These are phyloP conservation scores for Pogonocichla stellata DNA, from an alignment of 2,113 vertebrate species.

Conservation along the genomic window DNA sequence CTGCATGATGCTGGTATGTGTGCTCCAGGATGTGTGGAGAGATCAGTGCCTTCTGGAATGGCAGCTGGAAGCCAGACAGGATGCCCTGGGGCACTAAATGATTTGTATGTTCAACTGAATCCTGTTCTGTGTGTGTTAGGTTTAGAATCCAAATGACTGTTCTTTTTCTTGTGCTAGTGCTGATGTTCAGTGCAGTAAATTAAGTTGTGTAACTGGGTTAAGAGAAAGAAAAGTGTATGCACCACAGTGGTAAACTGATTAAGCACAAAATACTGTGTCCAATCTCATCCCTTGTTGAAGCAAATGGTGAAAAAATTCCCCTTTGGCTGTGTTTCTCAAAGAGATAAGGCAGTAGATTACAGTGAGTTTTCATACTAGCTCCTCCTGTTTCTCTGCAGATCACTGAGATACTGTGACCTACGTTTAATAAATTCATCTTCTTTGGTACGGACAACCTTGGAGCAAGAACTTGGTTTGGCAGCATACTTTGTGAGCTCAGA, in stretches of 20 bases:
- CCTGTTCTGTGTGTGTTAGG: neutral
- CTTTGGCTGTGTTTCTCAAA: neutral
- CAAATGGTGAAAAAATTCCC: neutral
- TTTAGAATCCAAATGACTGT: neutral
- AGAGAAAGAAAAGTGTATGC: neutral
- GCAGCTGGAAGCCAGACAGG: neutral
- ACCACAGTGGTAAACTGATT: neutral
- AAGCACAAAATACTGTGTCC: neutral
- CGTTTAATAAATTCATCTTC: slow-evolving; percentile 91
- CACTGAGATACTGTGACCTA: slow-evolving; percentile 94
- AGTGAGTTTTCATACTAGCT: neutral
- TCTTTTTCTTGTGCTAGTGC: neutral
- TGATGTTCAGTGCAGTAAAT: neutral
- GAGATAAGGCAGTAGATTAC: neutral
- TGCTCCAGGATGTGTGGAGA: neutral
- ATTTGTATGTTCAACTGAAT: neutral
- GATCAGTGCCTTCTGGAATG: neutral
- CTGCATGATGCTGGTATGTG: neutral
- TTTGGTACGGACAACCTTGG: slow-evolving; percentile 88
- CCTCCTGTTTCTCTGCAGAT: slow-evolving; percentile 73
- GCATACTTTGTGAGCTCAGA: slow-evolving; percentile 88
- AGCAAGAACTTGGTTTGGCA: slow-evolving; percentile 95
- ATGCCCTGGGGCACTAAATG: neutral
- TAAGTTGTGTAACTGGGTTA: neutral
- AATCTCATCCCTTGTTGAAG: neutral